Conservation (phyloP, 2,888 invertebrate genomes). For the Rugalucina vietnamica region DNA sequence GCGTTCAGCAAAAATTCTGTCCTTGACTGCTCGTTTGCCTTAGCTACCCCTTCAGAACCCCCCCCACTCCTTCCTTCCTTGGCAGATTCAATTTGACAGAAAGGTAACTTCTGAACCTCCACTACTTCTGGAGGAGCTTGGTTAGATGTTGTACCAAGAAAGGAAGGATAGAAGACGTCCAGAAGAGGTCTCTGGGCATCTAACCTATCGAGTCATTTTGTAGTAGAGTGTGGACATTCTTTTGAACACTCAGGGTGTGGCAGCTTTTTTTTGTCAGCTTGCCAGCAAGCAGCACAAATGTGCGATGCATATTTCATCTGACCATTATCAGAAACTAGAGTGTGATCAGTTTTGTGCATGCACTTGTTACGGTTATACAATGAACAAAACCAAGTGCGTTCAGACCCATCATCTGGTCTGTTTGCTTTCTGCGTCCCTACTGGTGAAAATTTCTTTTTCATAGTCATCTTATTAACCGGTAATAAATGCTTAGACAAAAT, state of each 20-base stretch:
- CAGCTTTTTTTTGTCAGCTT: background rate
- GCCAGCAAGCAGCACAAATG: slow-evolving; percentile 4
- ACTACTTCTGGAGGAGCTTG: background rate
- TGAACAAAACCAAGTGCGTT: slow-evolving; percentile 4
- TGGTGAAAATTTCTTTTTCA: background rate
- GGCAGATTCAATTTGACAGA: background rate
- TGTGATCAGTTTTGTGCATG: background rate
- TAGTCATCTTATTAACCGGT: too few species aligned
- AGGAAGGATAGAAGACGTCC: background rate
- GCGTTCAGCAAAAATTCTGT: too few species aligned
- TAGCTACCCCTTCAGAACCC: background rate
- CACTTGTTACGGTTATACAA: background rate
- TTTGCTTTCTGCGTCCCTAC: background rate
- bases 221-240: background rate
- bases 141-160: background rate
- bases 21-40: background rate
- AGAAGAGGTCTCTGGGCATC: background rate
- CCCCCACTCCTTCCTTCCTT: background rate
- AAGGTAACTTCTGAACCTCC: background rate
- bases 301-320: background rate
- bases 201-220: background rate
- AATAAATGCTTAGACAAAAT: background rate
- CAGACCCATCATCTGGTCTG: background rate
- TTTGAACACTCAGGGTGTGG: slow-evolving; percentile 1
- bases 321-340: background rate